Conservation (phyloP, 2,797 vertebrate species). For the Psittacula echo region DNA sequence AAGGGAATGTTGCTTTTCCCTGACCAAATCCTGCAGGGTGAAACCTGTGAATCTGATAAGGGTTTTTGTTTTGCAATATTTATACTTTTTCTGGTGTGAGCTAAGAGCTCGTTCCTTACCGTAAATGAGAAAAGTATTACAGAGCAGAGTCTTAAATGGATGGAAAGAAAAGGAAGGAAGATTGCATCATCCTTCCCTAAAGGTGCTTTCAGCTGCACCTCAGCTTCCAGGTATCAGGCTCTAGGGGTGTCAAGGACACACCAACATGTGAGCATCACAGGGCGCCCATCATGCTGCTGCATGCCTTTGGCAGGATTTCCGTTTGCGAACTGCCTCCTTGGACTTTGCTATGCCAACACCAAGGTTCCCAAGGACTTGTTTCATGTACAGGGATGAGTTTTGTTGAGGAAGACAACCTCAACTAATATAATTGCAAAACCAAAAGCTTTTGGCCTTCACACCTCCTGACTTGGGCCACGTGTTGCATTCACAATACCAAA, state of each 20-base stretch:
- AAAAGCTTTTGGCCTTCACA: not conserved
- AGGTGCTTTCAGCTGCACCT: not conserved
- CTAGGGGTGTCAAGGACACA: fast-evolving
- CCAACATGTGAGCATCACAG: not conserved
- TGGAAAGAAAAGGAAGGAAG: not conserved
- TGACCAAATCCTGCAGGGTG: not conserved
- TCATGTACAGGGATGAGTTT: fast-evolving
- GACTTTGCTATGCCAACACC: not conserved
- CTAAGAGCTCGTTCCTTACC: not conserved
- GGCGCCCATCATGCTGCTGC: fast-evolving
- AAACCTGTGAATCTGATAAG: not conserved
- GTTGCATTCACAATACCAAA: not conserved
- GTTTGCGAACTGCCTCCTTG: not conserved
- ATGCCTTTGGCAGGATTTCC: not conserved
- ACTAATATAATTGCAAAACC: not conserved
- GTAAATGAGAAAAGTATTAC: not conserved
- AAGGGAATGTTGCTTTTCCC: not conserved
- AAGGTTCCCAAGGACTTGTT: not conserved
- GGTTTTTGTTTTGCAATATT: not conserved
- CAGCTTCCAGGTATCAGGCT: not conserved
- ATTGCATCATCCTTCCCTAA: not conserved
- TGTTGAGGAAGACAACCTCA: not conserved
- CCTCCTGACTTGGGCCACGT: not conserved
- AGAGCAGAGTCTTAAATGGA: not conserved
- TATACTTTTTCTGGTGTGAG: not conserved